phyloP scores from a whole-genome alignment of 2,888 invertebrate genomes.

The Aleiodes testaceus region DNA sequence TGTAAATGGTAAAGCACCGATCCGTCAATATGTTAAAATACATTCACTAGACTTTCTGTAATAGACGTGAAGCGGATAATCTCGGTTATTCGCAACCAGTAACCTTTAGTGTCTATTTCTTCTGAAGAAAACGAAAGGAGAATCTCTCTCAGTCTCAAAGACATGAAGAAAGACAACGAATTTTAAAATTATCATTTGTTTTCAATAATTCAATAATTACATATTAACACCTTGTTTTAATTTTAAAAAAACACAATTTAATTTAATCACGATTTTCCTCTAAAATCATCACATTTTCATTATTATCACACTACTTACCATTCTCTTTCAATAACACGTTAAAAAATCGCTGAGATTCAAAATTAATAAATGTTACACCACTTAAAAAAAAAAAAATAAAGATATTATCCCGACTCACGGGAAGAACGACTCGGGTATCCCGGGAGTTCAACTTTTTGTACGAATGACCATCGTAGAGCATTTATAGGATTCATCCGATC shows the following conservation, averaged over 20 bases:
- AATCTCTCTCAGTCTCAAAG: slow-evolving; percentile 6
- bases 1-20: slow-evolving; percentile 33
- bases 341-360: slow-evolving; percentile 31
- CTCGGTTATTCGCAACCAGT: slow-evolving; percentile 36
- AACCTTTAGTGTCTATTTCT: slow-evolving; percentile 37
- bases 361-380: slow-evolving; percentile 35
- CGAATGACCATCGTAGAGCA: slow-evolving; percentile 63
- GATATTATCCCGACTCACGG: slow-evolving; percentile 58
- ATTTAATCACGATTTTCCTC: not conserved
- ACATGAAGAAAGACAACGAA: not conserved
- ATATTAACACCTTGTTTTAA: not conserved
- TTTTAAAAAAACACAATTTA: not conserved
- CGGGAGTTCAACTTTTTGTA: slow-evolving; percentile 63
- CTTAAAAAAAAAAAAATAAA: slow-evolving; percentile 27
- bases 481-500: slow-evolving; percentile 72
- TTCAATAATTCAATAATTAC: not conserved
- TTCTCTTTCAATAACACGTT: slow-evolving; percentile 1
- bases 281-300: not conserved
- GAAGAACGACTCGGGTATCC: slow-evolving; percentile 56
- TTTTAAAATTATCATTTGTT: not conserved
- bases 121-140: slow-evolving; percentile 30
- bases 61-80: slow-evolving; percentile 46
- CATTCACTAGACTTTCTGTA: slow-evolving; percentile 45
- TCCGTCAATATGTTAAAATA: slow-evolving; percentile 35
- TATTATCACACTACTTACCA: slow-evolving; percentile 26